Conservation (phyloP, 2,797 vertebrate species). For the Hapalemur alaotrensis region DNA sequence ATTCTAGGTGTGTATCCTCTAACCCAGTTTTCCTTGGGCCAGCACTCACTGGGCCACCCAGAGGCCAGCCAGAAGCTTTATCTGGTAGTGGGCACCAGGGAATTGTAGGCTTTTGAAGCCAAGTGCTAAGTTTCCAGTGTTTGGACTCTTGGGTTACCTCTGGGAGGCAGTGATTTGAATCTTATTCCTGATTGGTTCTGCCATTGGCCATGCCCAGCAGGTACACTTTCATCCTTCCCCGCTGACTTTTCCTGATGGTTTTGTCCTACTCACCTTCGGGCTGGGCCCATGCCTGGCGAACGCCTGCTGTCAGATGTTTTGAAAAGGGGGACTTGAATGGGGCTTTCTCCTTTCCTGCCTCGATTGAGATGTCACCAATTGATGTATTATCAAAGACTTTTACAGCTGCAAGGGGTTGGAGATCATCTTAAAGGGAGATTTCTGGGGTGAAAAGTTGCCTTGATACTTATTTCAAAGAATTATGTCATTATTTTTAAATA, state of each 20-base stretch:
- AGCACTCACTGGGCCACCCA: background rate
- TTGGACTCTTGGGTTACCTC: background rate
- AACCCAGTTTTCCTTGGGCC: background rate
- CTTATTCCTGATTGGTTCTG: background rate
- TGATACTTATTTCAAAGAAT: conserved; percentile 38
- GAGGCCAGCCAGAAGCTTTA: background rate
- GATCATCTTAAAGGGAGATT: background rate
- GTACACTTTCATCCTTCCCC: background rate
- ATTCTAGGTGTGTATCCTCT: background rate
- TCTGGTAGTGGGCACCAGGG: background rate
- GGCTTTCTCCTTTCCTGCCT: background rate
- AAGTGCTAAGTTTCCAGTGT: background rate
- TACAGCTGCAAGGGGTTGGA: background rate
- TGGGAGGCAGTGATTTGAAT: background rate
- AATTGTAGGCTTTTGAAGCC: background rate
- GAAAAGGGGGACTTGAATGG: background rate
- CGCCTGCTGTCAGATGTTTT: background rate
- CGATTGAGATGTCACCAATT: background rate
- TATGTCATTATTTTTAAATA: background rate
- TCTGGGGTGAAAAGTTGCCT: background rate
- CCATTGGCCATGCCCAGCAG: background rate
- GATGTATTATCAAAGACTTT: background rate
- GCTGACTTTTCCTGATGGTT: background rate
- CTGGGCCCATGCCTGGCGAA: background rate
- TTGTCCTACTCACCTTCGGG: background rate